phyloP scores from a whole-genome alignment of 2,113 vertebrate genomes.

The Hyperoodon ampullatus region DNA sequence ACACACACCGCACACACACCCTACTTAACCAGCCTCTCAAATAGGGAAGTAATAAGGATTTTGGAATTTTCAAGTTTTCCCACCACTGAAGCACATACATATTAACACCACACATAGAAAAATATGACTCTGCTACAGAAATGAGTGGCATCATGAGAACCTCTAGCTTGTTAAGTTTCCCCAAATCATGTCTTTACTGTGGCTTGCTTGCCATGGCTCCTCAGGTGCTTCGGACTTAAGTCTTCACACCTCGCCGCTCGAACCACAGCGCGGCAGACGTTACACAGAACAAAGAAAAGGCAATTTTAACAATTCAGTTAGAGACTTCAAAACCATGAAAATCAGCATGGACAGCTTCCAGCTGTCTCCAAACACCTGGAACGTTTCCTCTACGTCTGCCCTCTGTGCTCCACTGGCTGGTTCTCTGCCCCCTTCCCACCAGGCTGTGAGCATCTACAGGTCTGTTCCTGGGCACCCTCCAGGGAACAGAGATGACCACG shows the following conservation, averaged over 20 bases:
- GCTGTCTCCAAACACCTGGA: neutral
- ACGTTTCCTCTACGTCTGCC: neutral
- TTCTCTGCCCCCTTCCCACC: neutral
- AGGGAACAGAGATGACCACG: neutral
- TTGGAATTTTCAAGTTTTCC: conserved; percentile 72
- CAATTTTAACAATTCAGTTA: neutral
- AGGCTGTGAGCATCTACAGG: neutral
- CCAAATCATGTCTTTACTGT: neutral
- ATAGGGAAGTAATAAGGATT: conserved; percentile 18
- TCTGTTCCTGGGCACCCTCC: neutral
- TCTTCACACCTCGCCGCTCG: neutral
- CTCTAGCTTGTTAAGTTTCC: conserved; percentile 9
- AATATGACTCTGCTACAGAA: conserved; percentile 31
- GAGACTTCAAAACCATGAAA: neutral
- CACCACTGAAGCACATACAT: conserved; percentile 51
- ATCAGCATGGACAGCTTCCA: neutral
- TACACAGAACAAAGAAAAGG: neutral
- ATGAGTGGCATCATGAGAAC: conserved; percentile 51
- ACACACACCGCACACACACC: neutral
- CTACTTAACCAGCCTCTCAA: conserved; percentile 42
- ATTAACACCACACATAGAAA: conserved; percentile 18
- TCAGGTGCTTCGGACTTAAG: neutral
- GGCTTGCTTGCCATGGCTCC: neutral
- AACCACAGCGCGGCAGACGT: neutral
- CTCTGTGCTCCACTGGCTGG: neutral